Conservation (phyloP, 2,888 invertebrate species). For the Dolomedes plantarius region DNA sequence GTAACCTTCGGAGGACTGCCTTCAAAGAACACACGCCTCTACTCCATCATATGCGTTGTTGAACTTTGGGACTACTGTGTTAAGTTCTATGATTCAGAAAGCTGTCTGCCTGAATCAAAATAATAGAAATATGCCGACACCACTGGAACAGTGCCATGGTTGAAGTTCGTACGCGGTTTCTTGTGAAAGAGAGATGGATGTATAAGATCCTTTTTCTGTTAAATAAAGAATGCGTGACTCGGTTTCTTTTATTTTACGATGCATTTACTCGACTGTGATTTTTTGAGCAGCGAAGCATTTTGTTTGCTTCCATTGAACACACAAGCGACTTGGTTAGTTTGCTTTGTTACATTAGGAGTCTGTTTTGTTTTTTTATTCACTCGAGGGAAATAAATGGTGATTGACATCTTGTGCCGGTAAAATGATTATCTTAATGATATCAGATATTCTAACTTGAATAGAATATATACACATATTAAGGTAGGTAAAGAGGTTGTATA, state of each 20-base stretch:
- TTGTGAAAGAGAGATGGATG: slow-evolving; percentile 2
- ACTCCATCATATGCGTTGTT: slow-evolving; percentile 68
- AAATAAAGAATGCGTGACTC: not conserved
- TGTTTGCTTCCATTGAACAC: not conserved
- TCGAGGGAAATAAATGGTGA: too few species aligned
- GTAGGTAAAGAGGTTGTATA: too few species aligned
- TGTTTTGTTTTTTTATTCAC: too few species aligned
- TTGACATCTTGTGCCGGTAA: too few species aligned
- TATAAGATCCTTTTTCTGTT: not conserved
- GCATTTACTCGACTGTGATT: not conserved
- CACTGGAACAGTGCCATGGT: slow-evolving; percentile 17
- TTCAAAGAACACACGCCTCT: slow-evolving; percentile 24
- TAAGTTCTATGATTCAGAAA: not conserved
- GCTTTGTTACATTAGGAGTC: too few species aligned
- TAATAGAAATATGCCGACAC: slow-evolving; percentile 14
- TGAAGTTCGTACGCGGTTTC: not conserved
- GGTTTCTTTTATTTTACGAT: not conserved
- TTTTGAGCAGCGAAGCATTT: not conserved
- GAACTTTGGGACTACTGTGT: slow-evolving; percentile 57
- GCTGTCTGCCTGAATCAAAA: slow-evolving; percentile 19
- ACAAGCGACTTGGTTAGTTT: not conserved
- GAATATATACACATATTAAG: too few species aligned
- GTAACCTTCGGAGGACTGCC: slow-evolving; percentile 21
- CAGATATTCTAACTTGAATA: too few species aligned
- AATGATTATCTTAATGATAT: too few species aligned